A percentile compares a stretch with the other conserved stretches of the same genome.
These are phyloP conservation scores for Umimayanthus chanpuru DNA, from an alignment of 92 coral and sea anemone genomes.

Conservation along the genomic window DNA sequence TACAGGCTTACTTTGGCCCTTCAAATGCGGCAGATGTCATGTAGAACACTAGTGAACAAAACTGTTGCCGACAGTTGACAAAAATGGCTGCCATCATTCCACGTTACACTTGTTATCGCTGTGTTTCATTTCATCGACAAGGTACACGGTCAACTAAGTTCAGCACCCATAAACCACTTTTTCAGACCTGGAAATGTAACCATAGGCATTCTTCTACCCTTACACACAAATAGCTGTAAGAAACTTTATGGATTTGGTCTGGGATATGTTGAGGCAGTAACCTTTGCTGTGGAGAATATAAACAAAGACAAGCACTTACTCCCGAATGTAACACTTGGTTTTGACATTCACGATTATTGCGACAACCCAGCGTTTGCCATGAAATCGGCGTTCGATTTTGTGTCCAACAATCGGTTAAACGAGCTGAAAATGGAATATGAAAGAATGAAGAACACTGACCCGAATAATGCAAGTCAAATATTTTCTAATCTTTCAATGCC, in stretches of 20 bases:
- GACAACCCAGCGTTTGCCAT: conserved; percentile 69
- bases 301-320: conserved; percentile 62
- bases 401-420: conserved; percentile 26
- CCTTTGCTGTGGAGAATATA: conserved; percentile 64
- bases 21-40: conserved; percentile 5
- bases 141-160: neutral
- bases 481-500: conserved; percentile 46
- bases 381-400: conserved; percentile 63
- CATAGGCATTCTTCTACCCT: conserved; percentile 67
- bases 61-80: neutral
- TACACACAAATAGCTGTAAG: conserved; percentile 70
- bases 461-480: neutral
- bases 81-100: neutral
- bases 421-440: neutral
- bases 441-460: neutral
- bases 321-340: conserved; percentile 64
- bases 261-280: conserved; percentile 76
- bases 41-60: neutral
- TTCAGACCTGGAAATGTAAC: conserved; percentile 70
- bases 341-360: conserved; percentile 77
- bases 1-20: conserved; percentile 11
- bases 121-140: neutral
- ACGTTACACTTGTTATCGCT: neutral
- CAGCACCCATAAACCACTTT: conserved; percentile 19
- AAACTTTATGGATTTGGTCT: conserved; percentile 73